These are phyloP conservation scores for Himalopsyche japonica DNA, from an alignment of 2,888 invertebrate species.

Conservation along the genomic window DNA sequence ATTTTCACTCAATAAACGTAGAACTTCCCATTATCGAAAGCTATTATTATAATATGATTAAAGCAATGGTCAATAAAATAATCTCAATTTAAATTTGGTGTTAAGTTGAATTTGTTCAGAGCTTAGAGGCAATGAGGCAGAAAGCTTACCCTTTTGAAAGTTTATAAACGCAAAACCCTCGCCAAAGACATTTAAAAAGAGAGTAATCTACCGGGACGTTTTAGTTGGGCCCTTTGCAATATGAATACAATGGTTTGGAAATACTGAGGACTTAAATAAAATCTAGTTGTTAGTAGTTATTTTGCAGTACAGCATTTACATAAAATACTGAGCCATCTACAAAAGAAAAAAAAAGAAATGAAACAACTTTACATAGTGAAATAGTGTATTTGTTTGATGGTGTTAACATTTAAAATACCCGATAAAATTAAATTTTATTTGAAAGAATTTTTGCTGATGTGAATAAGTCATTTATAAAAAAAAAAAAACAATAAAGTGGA, in stretches of 20 bases:
- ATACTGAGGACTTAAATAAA: constrained; percentile 17
- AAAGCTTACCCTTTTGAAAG: constrained; percentile 33
- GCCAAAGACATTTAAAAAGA: constrained; percentile 35
- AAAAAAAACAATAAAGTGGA: no score
- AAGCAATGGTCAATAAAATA: constrained; percentile 22
- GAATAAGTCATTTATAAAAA: no score
- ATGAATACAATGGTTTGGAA: constrained; percentile 29
- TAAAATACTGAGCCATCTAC: no score
- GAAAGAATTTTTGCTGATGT: no score
- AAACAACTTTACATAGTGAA: no score
- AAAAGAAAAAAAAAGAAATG: no score
- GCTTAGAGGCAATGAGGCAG: constrained; percentile 30
- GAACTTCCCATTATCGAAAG: not conserved
- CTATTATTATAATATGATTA: not conserved
- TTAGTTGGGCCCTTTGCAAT: not conserved
- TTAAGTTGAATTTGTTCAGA: constrained; percentile 20
- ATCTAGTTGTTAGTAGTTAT: not conserved
- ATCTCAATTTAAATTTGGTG: constrained; percentile 15
- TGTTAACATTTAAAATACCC: no score
- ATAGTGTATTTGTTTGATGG: no score
- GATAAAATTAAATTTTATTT: no score
- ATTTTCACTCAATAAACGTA: not conserved
- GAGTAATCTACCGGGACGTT: constrained; percentile 14
- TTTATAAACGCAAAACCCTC: constrained; percentile 30
- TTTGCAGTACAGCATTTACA: not conserved